Conservation (phyloP, 2,888 invertebrate genomes). For the Andrena dorsata region DNA sequence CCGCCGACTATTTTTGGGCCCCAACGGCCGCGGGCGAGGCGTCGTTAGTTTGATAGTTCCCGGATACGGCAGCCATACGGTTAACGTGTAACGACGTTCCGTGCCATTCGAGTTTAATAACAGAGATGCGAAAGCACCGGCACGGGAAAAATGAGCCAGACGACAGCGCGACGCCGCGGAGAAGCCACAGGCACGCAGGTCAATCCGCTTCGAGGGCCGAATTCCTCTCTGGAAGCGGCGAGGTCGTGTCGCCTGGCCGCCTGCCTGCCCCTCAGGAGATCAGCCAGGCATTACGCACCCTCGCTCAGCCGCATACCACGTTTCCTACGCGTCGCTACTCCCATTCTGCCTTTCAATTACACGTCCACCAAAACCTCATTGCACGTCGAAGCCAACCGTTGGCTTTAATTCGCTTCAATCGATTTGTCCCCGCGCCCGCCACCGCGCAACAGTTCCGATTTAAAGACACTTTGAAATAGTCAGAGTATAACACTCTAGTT, state of each 20-base stretch:
- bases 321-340: neutral
- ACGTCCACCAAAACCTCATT: neutral
- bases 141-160: constrained; percentile 34
- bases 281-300: constrained; percentile 20
- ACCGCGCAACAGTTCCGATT: constrained; percentile 1
- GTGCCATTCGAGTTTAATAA: constrained; percentile 62
- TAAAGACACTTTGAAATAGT: neutral
- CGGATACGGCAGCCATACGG: constrained; percentile 59
- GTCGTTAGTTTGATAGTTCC: constrained; percentile 70
- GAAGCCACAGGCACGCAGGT: constrained; percentile 55
- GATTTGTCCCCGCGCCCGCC: neutral
- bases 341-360: constrained; percentile 16
- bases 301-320: neutral
- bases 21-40: constrained; percentile 59
- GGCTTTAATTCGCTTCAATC: neutral
- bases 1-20: constrained; percentile 67
- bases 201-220: constrained; percentile 44
- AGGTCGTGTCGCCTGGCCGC: constrained; percentile 25
- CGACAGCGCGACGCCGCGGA: constrained; percentile 47
- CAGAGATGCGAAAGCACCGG: constrained; percentile 35
- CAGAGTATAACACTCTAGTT: too few species aligned
- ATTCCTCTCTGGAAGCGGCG: constrained; percentile 28
- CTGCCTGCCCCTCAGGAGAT: constrained; percentile 23
- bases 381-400: neutral
- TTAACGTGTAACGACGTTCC: constrained; percentile 54